A percentile compares a stretch with the other conserved stretches of the same genome.
phyloP scores from a whole-genome alignment of 2,113 vertebrate species.

The Diglossa brunneiventris region DNA sequence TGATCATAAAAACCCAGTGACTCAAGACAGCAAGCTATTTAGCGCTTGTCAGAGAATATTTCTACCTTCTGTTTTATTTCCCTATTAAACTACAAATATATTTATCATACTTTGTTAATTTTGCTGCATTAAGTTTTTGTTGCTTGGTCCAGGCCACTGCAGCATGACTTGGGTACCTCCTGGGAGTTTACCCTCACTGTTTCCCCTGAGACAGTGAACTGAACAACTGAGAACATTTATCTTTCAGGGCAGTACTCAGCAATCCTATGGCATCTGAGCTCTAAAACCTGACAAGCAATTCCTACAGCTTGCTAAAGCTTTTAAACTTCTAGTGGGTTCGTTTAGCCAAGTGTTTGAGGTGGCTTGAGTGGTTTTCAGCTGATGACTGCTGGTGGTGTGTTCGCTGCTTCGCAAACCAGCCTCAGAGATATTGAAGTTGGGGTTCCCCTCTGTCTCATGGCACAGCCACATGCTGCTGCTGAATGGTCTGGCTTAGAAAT shows the following conservation, averaged over 20 bases:
- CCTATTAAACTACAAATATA: background rate
- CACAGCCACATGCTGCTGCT: background rate
- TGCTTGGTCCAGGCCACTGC: background rate
- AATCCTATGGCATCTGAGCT: background rate
- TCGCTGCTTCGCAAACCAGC: rapidly evolving
- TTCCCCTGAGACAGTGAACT: background rate
- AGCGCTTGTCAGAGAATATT: background rate
- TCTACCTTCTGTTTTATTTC: background rate
- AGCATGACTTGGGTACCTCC: background rate
- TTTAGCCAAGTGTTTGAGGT: background rate
- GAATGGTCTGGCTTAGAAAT: background rate
- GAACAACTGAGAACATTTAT: background rate
- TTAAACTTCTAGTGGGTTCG: background rate
- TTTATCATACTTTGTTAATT: background rate
- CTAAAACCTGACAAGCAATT: background rate
- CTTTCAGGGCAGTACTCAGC: background rate
- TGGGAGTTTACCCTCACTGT: background rate
- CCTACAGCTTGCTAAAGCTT: background rate
- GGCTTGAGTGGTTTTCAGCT: background rate
- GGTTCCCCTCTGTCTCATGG: background rate
- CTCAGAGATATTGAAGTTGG: background rate
- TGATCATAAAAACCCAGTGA: background rate
- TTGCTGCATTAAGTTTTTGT: background rate
- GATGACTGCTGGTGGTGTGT: background rate
- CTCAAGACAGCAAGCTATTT: background rate